Evolutionary conservation across 2,113 vertebrate genomes (phyloP), one percentile per base, ranked within the genome.

Genomic region (Grallaria varia): DNA sequence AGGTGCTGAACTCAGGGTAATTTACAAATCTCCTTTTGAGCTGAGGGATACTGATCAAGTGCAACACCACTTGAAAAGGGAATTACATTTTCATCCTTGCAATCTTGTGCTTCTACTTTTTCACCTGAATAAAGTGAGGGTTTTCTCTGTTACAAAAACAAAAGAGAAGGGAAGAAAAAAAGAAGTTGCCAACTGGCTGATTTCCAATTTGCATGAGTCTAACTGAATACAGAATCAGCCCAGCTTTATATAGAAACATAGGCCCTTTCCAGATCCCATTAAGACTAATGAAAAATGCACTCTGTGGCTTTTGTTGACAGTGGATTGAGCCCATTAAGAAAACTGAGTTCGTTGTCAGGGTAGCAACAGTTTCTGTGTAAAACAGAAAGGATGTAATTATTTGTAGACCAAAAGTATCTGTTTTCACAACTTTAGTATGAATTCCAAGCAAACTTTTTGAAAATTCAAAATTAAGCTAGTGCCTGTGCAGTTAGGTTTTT

Each of bases 251-350:
- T 92, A 93, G 90, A 95, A 94, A 92, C 69, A 81, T 1, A 33
- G 82, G 64, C 72, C 24, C 5, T 88, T 85, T 93, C 85, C 88
- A 94, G 73, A 81, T 72, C 73, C 90, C 83, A 89, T 92, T 94
- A 84, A 81, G 86, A 49, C 28, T 75, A 74, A 94, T 87, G 88
- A 94, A 96, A 95, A 96, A 93, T 84, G 40, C n/a, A 60, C 73
- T 94, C 67, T 21, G 67, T 42, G 94, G 88, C 89, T 93, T 96
- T 93, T 58, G 16, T 52, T 93, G 83, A 90, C 64, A 84, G 44
- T 53, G 25, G 60, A 90, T 75, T 64, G 31, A 95, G 40, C 25
- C 56, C 76, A 90, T 89, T 94, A 90, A 72, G 79, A 90, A 95
- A 93, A 93, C 73, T 80, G 0, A 90, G 33, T 58, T 91, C 92